These are phyloP conservation scores for Pseudomyrmex pallidus DNA, from an alignment of 1,140 invertebrate species.

Conservation along the genomic window DNA sequence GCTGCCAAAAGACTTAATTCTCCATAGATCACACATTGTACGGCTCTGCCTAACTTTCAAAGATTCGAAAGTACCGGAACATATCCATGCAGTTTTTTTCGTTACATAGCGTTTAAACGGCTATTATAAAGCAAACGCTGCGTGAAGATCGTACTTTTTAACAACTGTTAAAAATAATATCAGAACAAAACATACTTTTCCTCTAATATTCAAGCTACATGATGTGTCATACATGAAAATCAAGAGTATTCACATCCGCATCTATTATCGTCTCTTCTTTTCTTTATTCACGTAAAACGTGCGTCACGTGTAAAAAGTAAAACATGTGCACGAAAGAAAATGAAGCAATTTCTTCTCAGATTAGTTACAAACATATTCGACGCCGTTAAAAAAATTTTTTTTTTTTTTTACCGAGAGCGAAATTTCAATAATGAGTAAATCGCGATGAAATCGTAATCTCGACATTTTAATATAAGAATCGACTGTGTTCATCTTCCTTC, in stretches of 20 bases:
- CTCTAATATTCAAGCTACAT: no score
- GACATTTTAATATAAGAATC: slow-evolving; percentile 60
- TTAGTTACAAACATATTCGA: no score
- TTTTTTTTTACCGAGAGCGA: background rate
- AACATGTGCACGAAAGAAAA: no score
- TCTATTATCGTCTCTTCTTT: no score
- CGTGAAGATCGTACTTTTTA: background rate
- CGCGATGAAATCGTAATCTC: slow-evolving; percentile 29
- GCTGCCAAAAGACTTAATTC: slow-evolving; percentile 79
- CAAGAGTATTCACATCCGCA: no score
- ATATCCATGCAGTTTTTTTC: background rate
- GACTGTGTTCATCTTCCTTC: slow-evolving; percentile 8
- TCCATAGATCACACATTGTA: slow-evolving; percentile 73
- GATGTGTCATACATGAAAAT: no score
- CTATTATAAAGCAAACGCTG: slow-evolving; percentile 14
- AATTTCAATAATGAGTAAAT: background rate
- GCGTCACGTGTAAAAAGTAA: no score
- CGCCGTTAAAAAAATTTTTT: background rate
- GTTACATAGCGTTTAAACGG: slow-evolving; percentile 2
- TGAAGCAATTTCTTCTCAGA: no score
- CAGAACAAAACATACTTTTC: background rate
- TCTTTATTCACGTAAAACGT: no score
- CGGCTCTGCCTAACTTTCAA: slow-evolving; percentile 32
- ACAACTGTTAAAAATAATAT: background rate
- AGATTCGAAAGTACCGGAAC: slow-evolving; percentile 23